A percentile compares a stretch with the other conserved stretches of the same genome.
These are phyloP conservation scores for Urophycis tenuis DNA, from an alignment of 2,797 vertebrate genomes.

Conservation along the genomic window DNA sequence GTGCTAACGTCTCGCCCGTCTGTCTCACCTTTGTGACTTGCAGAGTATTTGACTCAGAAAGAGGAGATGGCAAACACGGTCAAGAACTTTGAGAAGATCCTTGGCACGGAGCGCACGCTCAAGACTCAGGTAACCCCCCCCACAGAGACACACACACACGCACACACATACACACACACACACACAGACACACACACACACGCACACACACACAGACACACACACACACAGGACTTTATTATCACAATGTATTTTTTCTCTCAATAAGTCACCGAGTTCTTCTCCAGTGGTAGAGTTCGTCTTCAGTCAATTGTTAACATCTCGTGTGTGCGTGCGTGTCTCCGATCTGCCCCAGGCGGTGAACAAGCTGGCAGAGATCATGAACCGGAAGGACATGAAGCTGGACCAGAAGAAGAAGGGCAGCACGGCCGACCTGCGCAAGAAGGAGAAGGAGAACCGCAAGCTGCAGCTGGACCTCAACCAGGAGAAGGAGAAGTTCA, in stretches of 20 bases:
- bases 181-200: too few species aligned
- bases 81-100: constrained; percentile 84
- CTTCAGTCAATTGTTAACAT: not conserved
- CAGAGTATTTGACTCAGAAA: constrained; percentile 78
- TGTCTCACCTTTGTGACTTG: constrained; percentile 20
- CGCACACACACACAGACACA: too few species aligned
- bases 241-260: too few species aligned
- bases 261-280: too few species aligned
- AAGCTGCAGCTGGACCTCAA: constrained; percentile 96
- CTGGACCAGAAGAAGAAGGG: constrained; percentile 93
- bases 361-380: constrained; percentile 97
- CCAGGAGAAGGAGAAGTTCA: constrained; percentile 98
- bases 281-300: too few species aligned
- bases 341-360: constrained; percentile 78
- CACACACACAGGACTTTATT: too few species aligned
- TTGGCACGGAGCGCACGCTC: constrained; percentile 86
- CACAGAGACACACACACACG: too few species aligned
- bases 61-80: constrained; percentile 80
- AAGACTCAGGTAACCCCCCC: constrained; percentile 85
- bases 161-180: too few species aligned
- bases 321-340: not conserved
- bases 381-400: constrained; percentile 99
- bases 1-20: not conserved
- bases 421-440: constrained; percentile 91
- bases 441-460: constrained; percentile 98